phyloP scores from a whole-genome alignment of 2,888 invertebrate species.

The Nephrocerus scutellatus region DNA sequence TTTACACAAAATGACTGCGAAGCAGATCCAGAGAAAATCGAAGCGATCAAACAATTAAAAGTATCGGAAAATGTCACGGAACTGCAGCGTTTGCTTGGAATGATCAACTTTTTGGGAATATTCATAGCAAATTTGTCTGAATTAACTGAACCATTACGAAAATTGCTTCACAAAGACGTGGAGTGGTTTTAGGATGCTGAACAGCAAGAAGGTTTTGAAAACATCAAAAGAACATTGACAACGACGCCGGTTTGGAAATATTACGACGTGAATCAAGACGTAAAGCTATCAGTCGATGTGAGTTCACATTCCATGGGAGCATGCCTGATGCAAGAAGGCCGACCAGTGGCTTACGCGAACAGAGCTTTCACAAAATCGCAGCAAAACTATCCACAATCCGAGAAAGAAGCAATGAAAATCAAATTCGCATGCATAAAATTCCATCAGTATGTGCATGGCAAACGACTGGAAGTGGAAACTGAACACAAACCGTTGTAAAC shows the following conservation, averaged over 20 bases:
- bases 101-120: slow-evolving; percentile 12
- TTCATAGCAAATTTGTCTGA: slow-evolving; percentile 15
- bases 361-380: slow-evolving; percentile 30
- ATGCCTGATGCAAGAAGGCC: slow-evolving; percentile 33
- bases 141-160: slow-evolving; percentile 9
- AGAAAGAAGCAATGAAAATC: slow-evolving; percentile 32
- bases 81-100: slow-evolving; percentile 20
- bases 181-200: too few species aligned
- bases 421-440: slow-evolving; percentile 32
- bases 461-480: slow-evolving; percentile 24
- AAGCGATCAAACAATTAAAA: slow-evolving; percentile 8
- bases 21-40: slow-evolving; percentile 11
- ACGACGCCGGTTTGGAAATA: too few species aligned
- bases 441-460: slow-evolving; percentile 33
- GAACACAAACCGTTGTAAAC: slow-evolving; percentile 28
- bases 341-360: slow-evolving; percentile 37
- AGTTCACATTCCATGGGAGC: slow-evolving; percentile 26
- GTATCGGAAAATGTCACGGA: slow-evolving; percentile 7
- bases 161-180: slow-evolving; percentile 12
- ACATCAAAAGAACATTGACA: too few species aligned
- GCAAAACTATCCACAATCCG: slow-evolving; percentile 18
- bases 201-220: too few species aligned
- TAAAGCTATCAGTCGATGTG: slow-evolving; percentile 23
- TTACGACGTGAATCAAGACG: slow-evolving; percentile 24
- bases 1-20: slow-evolving; percentile 9